Evolutionary conservation across 2,797 vertebrate genomes (phyloP).

Genomic region (Eulemur mongoz): DNA sequence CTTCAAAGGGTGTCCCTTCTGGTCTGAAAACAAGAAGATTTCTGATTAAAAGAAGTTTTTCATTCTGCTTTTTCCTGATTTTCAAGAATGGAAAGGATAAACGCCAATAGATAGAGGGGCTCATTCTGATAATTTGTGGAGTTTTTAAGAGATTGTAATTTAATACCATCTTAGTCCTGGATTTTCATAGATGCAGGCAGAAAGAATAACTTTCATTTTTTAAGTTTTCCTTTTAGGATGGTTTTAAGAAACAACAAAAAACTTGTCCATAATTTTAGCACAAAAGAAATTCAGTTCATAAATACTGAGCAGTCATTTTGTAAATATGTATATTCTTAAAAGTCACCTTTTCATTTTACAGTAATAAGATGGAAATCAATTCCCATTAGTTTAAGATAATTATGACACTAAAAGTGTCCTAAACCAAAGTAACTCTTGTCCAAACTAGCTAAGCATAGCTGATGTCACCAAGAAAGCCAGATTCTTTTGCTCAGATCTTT

Average conservation of each 20-base stretch:
- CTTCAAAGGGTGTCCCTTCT: slow-evolving; percentile 99
- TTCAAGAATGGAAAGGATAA: slow-evolving; percentile 28
- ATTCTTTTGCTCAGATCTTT: not conserved
- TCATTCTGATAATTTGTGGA: not conserved
- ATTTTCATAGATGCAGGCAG: not conserved
- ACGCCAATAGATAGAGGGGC: not conserved
- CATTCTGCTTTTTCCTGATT: slow-evolving; percentile 8
- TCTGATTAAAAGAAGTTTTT: slow-evolving; percentile 75
- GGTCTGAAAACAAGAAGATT: slow-evolving; percentile 89
- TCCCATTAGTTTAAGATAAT: slow-evolving; percentile 2
- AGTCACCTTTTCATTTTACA: not conserved
- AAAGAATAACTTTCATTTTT: slow-evolving; percentile 8
- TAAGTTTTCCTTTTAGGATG: slow-evolving; percentile 23
- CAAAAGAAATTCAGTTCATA: not conserved
- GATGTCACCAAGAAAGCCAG: not conserved
- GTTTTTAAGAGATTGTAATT: not conserved
- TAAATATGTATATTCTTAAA: slow-evolving; percentile 13
- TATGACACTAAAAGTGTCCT: not conserved
- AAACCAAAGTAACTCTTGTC: not conserved
- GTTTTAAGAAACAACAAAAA: not conserved
- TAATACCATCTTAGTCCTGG: not conserved
- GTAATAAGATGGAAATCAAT: not conserved
- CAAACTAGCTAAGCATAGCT: not conserved
- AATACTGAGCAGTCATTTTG: not conserved
- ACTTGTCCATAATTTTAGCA: not conserved